Percentiles rank a stretch among this genome's conserved stretches.
Conservation (phyloP, 2,113 vertebrate genomes). For the Ameiurus melas region DNA sequence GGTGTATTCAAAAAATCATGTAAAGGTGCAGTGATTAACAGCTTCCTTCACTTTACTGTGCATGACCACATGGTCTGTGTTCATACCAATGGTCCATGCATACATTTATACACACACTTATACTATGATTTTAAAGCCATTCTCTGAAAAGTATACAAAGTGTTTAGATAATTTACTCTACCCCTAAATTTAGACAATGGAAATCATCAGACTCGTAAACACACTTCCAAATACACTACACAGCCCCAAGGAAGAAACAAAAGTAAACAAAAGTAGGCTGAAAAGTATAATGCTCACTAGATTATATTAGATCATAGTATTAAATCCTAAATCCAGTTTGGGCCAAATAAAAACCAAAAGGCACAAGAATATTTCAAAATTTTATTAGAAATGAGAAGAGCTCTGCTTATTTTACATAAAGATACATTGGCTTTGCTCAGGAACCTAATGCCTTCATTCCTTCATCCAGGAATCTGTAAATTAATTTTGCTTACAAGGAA, state of each 20-base stretch:
- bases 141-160: not conserved
- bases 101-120: not conserved
- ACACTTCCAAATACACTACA: not conserved
- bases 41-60: not conserved
- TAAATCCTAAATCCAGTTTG: not conserved
- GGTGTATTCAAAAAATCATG: not conserved
- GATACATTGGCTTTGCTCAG: slow-evolving; percentile 84
- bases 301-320: not conserved
- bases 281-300: not conserved
- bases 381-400: slow-evolving; percentile 89
- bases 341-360: slow-evolving; percentile 8
- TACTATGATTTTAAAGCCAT: not conserved
- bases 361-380: slow-evolving; percentile 79
- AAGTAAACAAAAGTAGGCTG: not conserved
- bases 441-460: slow-evolving; percentile 82
- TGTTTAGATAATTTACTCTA: not conserved
- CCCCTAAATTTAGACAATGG: not conserved
- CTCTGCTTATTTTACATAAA: slow-evolving; percentile 85
- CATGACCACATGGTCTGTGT: too few species aligned
- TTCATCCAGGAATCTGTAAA: slow-evolving; percentile 81
- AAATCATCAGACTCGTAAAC: not conserved
- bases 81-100: not conserved
- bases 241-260: too few species aligned
- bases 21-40: not conserved
- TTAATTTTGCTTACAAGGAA: slow-evolving; percentile 63